phyloP scores from a whole-genome alignment of 1,140 invertebrate species.

The Drosophila serrata region DNA sequence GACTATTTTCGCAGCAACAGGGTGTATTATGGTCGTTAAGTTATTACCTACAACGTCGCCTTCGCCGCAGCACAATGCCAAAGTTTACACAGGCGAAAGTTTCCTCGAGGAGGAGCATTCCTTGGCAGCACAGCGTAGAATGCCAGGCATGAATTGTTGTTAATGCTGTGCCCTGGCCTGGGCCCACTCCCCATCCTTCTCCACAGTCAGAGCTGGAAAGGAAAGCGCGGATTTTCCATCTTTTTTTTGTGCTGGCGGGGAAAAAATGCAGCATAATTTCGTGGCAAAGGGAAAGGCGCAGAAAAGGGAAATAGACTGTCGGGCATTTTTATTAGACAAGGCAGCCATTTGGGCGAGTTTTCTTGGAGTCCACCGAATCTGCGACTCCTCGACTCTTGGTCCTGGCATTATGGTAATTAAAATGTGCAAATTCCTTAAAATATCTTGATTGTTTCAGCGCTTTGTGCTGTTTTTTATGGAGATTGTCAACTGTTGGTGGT shows the following conservation, averaged over 20 bases:
- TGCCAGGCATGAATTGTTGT: conserved; percentile 76
- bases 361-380: background rate
- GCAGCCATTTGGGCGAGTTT: conserved; percentile 50
- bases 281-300: conserved; percentile 14
- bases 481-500: conserved; percentile 3
- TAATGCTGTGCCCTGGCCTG: conserved; percentile 49
- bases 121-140: conserved; percentile 56
- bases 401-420: conserved; percentile 73
- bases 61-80: conserved; percentile 65
- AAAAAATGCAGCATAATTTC: conserved; percentile 59
- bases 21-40: conserved; percentile 84
- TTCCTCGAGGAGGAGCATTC: conserved; percentile 68
- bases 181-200: background rate
- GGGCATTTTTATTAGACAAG: conserved; percentile 67
- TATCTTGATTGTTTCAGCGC: conserved; percentile 42
- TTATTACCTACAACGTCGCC: conserved; percentile 75
- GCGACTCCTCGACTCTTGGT: conserved; percentile 37
- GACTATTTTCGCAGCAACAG: conserved; percentile 62
- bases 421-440: conserved; percentile 58
- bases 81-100: conserved; percentile 81
- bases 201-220: conserved; percentile 34
- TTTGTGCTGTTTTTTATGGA: conserved; percentile 14
- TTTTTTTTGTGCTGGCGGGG: conserved; percentile 15
- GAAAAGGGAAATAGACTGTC: conserved; percentile 45
- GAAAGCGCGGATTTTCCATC: conserved; percentile 59